Evolutionary conservation across 1,140 invertebrate species (phyloP).

Genomic region (Hyles euphorbiae): DNA sequence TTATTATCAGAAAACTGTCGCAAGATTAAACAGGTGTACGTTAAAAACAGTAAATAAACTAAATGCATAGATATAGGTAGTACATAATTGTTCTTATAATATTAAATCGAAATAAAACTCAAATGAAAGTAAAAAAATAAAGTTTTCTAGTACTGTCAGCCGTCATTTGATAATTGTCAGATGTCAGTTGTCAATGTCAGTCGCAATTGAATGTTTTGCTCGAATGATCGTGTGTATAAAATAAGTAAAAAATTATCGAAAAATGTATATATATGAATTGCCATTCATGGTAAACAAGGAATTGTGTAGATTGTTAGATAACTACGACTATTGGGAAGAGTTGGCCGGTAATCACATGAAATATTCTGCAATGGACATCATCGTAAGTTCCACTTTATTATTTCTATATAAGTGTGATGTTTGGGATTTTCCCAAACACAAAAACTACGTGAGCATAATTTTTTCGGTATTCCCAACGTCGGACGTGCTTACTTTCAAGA

Average conservation of each 20-base stretch:
- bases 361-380: slow-evolving; percentile 72
- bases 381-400: slow-evolving; percentile 63
- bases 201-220: neutral
- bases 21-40: too few species aligned
- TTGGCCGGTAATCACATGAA: slow-evolving; percentile 78
- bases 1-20: too few species aligned
- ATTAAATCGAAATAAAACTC: too few species aligned
- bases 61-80: too few species aligned
- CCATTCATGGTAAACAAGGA: slow-evolving; percentile 81
- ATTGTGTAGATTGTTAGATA: slow-evolving; percentile 86
- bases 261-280: slow-evolving; percentile 83
- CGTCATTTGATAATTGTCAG: too few species aligned
- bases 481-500: too few species aligned
- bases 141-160: too few species aligned
- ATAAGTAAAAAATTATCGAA: slow-evolving; percentile 14
- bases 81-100: too few species aligned
- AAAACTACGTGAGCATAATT: too few species aligned
- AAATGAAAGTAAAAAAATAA: too few species aligned
- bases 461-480: too few species aligned
- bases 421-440: slow-evolving; percentile 35
- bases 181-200: neutral
- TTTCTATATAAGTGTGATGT: slow-evolving; percentile 10
- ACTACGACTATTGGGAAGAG: slow-evolving; percentile 86
- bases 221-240: slow-evolving; percentile 6
- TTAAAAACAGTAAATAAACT: too few species aligned